Evolutionary conservation across 2,888 invertebrate genomes (phyloP).

Genomic region (Dioctria linearis): DNA sequence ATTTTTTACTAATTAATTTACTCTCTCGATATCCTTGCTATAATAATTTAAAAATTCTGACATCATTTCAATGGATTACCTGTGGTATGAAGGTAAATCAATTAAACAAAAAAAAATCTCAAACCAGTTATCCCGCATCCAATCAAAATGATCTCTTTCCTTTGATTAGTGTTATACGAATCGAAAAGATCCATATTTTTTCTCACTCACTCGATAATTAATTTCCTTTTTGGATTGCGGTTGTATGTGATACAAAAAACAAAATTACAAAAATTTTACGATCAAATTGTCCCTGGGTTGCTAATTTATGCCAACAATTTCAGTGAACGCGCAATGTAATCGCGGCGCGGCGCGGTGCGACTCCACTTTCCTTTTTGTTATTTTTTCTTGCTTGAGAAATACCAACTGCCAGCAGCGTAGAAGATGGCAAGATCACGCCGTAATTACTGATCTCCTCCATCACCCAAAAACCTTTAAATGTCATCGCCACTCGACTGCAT

Average conservation of each 20-base stretch:
- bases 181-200: neutral
- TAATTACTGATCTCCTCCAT: constrained; percentile 50
- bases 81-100: neutral
- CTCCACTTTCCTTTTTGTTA: constrained; percentile 43
- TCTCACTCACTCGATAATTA: constrained; percentile 15
- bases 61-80: neutral
- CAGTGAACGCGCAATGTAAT: constrained; percentile 4
- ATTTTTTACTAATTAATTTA: too few relatives aligned
- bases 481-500: constrained; percentile 32
- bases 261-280: constrained; percentile 43
- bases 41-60: neutral
- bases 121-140: constrained; percentile 3
- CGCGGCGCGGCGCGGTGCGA: too few relatives aligned
- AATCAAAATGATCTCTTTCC: constrained; percentile 3
- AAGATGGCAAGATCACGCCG: constrained; percentile 18
- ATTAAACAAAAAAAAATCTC: neutral
- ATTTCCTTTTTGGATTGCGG: constrained; percentile 17
- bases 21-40: too few relatives aligned
- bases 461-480: constrained; percentile 40
- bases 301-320: constrained; percentile 47
- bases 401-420: constrained; percentile 23
- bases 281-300: constrained; percentile 29
- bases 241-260: constrained; percentile 9
- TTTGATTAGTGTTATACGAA: neutral
- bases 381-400: constrained; percentile 28